Conservation (phyloP, 2,888 invertebrate species). For the Selenia dentaria region DNA sequence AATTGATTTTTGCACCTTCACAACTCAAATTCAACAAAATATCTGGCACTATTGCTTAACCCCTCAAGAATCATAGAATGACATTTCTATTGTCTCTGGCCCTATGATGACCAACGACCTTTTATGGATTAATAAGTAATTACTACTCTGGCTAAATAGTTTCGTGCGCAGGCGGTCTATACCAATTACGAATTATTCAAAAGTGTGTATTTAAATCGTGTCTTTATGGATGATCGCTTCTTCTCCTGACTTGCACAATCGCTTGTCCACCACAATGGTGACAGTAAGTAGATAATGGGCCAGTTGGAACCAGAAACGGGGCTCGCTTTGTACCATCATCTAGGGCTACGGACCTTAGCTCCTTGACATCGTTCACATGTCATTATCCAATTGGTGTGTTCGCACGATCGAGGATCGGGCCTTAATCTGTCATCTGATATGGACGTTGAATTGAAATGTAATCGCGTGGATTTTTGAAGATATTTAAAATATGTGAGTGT, state of each 20-base stretch:
- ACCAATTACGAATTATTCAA: too few species aligned
- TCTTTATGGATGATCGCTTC: background rate
- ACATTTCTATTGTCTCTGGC: too few species aligned
- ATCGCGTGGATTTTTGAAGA: background rate
- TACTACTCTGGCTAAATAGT: too few species aligned
- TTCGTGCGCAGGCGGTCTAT: too few species aligned
- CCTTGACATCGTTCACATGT: conserved; percentile 50
- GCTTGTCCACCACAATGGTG: conserved; percentile 15
- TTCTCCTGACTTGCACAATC: background rate
- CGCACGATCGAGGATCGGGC: conserved; percentile 8
- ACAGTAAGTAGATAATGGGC: conserved; percentile 41
- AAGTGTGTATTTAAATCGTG: too few species aligned
- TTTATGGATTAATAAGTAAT: too few species aligned
- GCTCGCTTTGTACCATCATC: conserved; percentile 38
- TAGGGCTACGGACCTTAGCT: conserved; percentile 39
- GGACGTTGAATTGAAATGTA: background rate
- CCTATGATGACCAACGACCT: too few species aligned
- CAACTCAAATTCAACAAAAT: too few species aligned
- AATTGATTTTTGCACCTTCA: too few species aligned
- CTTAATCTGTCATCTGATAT: conserved; percentile 4
- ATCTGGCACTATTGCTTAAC: too few species aligned
- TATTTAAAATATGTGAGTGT: background rate
- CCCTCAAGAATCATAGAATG: too few species aligned
- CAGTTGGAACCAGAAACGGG: conserved; percentile 7
- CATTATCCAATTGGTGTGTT: conserved; percentile 31